Evolutionary conservation across 2,888 invertebrate species (phyloP), one percentile per base, ranked within the genome.

Genomic region (Drosophila austrosaltans): DNA sequence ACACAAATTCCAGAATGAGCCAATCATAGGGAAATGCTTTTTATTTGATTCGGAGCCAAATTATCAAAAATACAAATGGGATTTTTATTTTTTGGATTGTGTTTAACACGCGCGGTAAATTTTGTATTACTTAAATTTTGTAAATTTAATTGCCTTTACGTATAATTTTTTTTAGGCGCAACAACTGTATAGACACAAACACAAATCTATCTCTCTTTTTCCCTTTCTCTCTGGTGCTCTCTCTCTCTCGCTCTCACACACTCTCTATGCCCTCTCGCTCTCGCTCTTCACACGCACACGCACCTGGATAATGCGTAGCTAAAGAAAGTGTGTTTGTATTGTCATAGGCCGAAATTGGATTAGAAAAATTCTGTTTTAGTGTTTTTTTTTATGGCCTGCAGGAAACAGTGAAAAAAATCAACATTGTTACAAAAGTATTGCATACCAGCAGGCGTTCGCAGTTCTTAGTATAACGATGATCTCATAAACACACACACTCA

Each of bases 1-100:
- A 94, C 98, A 98, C 94, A 98, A 94, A 94, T 97, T 98, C 97
- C 97, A 97, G 94, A 98, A 97, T 94, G 97, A 97, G 94, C 97
- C 97, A 95, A 98, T 97, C 98, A 98, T 98, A 94, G 94, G 94
- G 94, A 92, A 91, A 81, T 87, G 84, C 86, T 92, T 89, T 88
- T 87, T 60, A 73, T 73, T 77, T 80, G 56, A 56, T 63, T 74
- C 65, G 69, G 53, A 80, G 73, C 76, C 72, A 77, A 78, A 69
- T 79, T 75, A 70, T 66, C 70, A 86, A 78, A 73, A 82, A 77
- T 78, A 72, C 69, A 86, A 85, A 81, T 81, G 54, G 68, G 87
- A 82, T 62, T 39, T 57, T 57, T 22, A 25, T 48, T 48, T 48
- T 28, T 28, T 28, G 4, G 20, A 10, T 48, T 48, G 48, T 22